Evolutionary conservation across 2,113 vertebrate genomes (phyloP).

Genomic region (Pituophis catenifer): DNA sequence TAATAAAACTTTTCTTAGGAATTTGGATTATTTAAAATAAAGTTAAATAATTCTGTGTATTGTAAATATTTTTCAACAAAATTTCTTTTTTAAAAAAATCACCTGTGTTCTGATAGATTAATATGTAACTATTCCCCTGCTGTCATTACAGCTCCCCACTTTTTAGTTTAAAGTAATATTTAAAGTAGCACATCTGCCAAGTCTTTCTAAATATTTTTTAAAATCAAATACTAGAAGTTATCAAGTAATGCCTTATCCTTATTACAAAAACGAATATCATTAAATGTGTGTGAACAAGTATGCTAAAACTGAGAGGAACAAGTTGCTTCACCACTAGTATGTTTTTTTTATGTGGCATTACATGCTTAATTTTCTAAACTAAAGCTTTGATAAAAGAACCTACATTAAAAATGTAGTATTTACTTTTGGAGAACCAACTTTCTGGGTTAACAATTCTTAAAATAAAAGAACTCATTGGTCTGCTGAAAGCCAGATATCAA

Average conservation of each 20-base stretch:
- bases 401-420: conserved; percentile 40
- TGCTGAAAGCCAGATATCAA: not conserved
- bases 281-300: conserved; percentile 28
- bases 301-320: not conserved
- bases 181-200: not conserved
- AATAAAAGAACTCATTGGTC: not conserved
- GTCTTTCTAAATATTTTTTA: not conserved
- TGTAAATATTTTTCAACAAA: not conserved
- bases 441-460: not conserved
- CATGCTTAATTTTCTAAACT: conserved; percentile 35
- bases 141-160: not conserved
- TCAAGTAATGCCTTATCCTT: not conserved
- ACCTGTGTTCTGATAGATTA: not conserved
- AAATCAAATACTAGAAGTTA: conserved; percentile 34
- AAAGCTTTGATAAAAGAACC: conserved; percentile 30
- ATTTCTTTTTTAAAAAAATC: conserved; percentile 2
- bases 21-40: not conserved
- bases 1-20: not conserved
- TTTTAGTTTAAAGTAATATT: conserved; percentile 2
- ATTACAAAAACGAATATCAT: conserved; percentile 24
- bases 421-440: not conserved
- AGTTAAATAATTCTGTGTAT: not conserved
- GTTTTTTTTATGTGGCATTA: conserved; percentile 20
- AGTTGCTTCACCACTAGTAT: not conserved
- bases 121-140: not conserved